Conservation (phyloP, 2,888 invertebrate genomes). For the Chirona hameri region DNA sequence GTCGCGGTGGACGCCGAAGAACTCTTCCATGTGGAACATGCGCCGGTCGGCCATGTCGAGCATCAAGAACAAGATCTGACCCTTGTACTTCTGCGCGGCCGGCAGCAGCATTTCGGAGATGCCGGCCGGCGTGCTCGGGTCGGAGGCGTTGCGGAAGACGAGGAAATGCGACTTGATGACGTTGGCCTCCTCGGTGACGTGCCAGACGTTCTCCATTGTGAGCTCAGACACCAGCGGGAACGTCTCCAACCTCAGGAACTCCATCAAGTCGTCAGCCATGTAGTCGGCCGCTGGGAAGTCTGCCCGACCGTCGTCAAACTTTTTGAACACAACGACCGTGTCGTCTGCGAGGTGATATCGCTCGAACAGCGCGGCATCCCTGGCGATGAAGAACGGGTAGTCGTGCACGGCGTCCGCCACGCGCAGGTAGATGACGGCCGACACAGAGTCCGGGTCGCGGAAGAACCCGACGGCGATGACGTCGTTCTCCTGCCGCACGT, state of each 20-base stretch:
- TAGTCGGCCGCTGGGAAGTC: neutral
- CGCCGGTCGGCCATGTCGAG: conserved; percentile 26
- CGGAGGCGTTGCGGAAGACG: neutral
- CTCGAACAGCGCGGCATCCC: neutral
- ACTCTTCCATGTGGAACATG: conserved; percentile 31
- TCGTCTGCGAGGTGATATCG: neutral
- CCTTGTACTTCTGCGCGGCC: neutral
- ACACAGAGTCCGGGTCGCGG: neutral
- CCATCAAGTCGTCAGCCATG: conserved; percentile 3
- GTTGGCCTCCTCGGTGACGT: neutral
- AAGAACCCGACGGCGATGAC: conserved; percentile 13
- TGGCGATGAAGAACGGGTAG: neutral
- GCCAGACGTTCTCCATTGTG: conserved; percentile 22
- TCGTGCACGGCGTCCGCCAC: conserved; percentile 10
- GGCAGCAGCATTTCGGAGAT: neutral
- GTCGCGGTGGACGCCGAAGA: conserved; percentile 28
- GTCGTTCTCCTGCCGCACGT: neutral
- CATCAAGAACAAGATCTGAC: conserved; percentile 12
- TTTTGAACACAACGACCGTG: conserved; percentile 14
- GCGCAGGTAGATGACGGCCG: neutral
- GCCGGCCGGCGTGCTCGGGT: neutral
- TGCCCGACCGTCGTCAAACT: conserved; percentile 24
- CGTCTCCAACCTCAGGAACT: neutral
- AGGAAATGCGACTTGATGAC: conserved; percentile 12
- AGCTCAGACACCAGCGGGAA: conserved; percentile 1